Base-by-base conservation (phyloP, 2,888 invertebrate species). In the Urechis unicinctus region DNA sequence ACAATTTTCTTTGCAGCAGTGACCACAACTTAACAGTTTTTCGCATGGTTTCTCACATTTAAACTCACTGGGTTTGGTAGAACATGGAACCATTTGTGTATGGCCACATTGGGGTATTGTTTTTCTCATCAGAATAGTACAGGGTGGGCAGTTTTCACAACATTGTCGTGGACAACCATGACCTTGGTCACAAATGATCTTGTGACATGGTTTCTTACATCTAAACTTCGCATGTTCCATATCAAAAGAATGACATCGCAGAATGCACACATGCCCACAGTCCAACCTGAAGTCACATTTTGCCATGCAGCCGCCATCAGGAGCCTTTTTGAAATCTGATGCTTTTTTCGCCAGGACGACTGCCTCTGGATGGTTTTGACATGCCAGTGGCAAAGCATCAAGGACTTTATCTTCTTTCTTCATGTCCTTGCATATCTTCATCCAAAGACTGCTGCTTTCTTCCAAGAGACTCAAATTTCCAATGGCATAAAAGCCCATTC, bases 191-290 rank as follows among this genome's bases (percentile, higher is more conserved):
- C 53, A 53, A n/a, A 26, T 17, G 28, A 31, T 53, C n/a, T n/a
- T n/a, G 9, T 21, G 29, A 36, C 69, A 69, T 13, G 53, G 57
- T 50, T 67, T 62, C 13, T 42, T 45, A 46, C 62, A 62, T 54
- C 72, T 72, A 24, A 80, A 81, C 0, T 64, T 46, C 1, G 52
- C 29, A 66, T 87, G 86, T 0, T 80, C 73, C 26, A 78, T 72
- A 62, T 86, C 84, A 48, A 77, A 74, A 1, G 80, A 74, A 66
- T 87, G 87, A 67, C 88, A 88, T n/a, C 81, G 64, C 41, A 77
- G 75, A 1, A 73, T 72, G 72, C 88, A 88, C 2, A 62, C 66
- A 71, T 88, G 88, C 0, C 84, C 84, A 69, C 88, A 88, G 0
- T 63, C 55, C 47, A 85, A 70, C 2, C 70, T 67, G 42, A 67